Base-by-base conservation (phyloP, 2,888 invertebrate genomes). In the Seira ritae region DNA sequence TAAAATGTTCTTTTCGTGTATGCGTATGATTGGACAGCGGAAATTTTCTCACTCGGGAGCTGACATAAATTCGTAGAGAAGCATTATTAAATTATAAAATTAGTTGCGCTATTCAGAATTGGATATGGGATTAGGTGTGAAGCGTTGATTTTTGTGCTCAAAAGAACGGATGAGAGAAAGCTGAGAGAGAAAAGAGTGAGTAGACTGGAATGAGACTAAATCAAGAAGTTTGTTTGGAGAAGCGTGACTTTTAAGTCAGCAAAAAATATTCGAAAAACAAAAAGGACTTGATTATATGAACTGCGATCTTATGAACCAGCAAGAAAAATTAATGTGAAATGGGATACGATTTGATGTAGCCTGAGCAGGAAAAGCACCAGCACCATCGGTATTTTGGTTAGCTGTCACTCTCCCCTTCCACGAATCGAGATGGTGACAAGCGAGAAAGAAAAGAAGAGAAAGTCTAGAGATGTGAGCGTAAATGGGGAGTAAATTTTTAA, bases 401-500 rank as follows among this genome's bases (percentile, higher is more conserved):
- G 31, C 31, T n/a, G 31, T 31, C 31, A 31, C 3, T 31, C 31
- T 50, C 50, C 50, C 3, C 2, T 15, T 50, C 50, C 50, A 15
- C 3, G 50, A 50, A 50, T 2, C 15, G 50, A 15, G 15, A 50
- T n/a, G 68, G 24, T 31, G 68, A 23, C 17, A 31, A n/a, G 12
- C 50, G n/a, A 1, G 68, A 66, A 22, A 66, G 66, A 22, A 22
- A 19, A 22, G 22, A 4, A 66, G 66, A 22, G 22, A 19, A n/a
- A 20, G 50, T 19, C 50, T 1, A 65, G 65, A 55, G 50, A 50
- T 31, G 50, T 50, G 50, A 50, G 50, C 15, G 1, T 50, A 50
- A 80, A 75, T 66, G 71, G 71, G 10, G 74, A 50, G 60, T 81
- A 76, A 74, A 81, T 81, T 81, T 81, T 76, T 81, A 81, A 81